Conservation (phyloP, 2,113 vertebrate species). For the Colossoma macropomum region DNA sequence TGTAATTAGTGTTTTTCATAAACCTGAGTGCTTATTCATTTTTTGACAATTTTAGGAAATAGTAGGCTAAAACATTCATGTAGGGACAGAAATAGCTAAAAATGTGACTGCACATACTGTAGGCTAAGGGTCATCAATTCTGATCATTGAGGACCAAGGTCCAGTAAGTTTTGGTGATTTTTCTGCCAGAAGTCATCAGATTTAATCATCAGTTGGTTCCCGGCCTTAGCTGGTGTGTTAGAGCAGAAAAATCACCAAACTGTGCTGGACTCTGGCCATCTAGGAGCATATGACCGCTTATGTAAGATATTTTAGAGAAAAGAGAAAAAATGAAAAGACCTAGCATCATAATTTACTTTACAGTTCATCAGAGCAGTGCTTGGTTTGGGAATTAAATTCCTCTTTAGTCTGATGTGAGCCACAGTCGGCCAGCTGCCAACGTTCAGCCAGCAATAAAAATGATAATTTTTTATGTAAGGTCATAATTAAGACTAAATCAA, state of each 20-base stretch:
- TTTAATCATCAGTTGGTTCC: not conserved
- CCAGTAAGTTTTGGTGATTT: not conserved
- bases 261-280: not conserved
- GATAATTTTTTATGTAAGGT: not conserved
- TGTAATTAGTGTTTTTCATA: not conserved
- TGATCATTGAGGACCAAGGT: too few species aligned
- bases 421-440: not conserved
- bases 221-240: too few species aligned
- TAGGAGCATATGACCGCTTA: not conserved
- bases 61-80: not conserved
- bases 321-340: not conserved
- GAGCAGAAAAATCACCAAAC: not conserved
- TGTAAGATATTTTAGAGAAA: too few species aligned
- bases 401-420: not conserved
- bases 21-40: not conserved
- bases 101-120: too few species aligned
- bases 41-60: not conserved
- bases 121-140: too few species aligned
- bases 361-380: constrained; percentile 7
- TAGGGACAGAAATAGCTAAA: too few species aligned
- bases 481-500: not conserved
- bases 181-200: not conserved
- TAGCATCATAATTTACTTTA: not conserved
- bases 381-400: not conserved
- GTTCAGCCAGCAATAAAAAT: not conserved